These are phyloP conservation scores for Talpa occidentalis DNA, from an alignment of 2,113 vertebrate genomes.

Conservation along the genomic window DNA sequence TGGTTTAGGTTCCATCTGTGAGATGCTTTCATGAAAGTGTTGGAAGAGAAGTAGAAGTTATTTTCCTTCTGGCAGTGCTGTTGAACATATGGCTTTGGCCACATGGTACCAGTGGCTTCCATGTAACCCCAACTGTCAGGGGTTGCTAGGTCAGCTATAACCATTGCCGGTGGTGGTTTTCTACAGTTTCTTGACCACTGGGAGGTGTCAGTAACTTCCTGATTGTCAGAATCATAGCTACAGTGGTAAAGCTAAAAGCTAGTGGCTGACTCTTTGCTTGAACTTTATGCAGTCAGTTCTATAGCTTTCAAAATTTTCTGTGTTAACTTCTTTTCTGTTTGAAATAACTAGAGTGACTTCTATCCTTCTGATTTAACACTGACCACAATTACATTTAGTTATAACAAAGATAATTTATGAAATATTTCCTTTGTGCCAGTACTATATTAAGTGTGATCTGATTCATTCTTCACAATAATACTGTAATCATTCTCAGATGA, in stretches of 20 bases:
- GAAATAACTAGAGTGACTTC: not conserved
- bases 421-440: not conserved
- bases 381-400: not conserved
- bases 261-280: not conserved
- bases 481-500: not conserved
- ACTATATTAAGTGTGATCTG: not conserved
- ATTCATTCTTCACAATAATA: not conserved
- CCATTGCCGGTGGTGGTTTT: not conserved
- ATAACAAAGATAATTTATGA: not conserved
- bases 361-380: not conserved
- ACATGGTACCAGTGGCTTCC: not conserved
- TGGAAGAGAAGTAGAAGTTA: not conserved
- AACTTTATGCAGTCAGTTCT: not conserved
- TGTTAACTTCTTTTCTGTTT: not conserved
- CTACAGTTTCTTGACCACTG: slow-evolving; percentile 23
- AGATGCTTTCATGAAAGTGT: not conserved
- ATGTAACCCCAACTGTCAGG: not conserved
- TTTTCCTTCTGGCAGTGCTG: not conserved
- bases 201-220: not conserved
- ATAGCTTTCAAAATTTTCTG: not conserved
- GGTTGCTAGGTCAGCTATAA: not conserved
- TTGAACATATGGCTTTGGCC: not conserved
- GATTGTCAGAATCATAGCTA: slow-evolving; percentile 15
- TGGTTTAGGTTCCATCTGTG: not conserved
- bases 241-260: not conserved